phyloP scores from a whole-genome alignment of 1,140 invertebrate species.

The Battus philenor region DNA sequence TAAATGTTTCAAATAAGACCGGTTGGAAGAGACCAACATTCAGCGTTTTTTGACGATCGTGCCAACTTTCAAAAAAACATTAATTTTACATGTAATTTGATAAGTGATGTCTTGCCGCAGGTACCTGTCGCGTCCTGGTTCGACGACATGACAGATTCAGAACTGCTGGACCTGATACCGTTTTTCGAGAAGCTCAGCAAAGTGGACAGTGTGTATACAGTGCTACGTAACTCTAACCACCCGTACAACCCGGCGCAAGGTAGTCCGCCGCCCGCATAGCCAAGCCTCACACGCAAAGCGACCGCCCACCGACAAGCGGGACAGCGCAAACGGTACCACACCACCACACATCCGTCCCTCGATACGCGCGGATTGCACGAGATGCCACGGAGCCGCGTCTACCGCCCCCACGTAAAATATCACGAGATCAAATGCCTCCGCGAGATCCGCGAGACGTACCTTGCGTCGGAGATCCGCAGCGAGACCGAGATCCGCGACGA shows the following conservation, averaged over 20 bases:
- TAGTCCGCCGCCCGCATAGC: slow-evolving; percentile 66
- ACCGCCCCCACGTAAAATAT: not conserved
- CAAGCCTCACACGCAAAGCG: slow-evolving; percentile 18
- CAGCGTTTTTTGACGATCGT: too few species aligned
- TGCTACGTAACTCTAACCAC: slow-evolving; percentile 92
- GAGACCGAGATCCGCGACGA: not conserved
- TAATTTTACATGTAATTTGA: too few species aligned
- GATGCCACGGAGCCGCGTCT: slow-evolving; percentile 7
- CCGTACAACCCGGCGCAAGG: slow-evolving; percentile 80
- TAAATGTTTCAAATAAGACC: too few species aligned
- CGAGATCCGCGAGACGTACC: slow-evolving; percentile 3
- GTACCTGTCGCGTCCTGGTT: slow-evolving; percentile 98
- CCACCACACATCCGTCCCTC: not conserved
- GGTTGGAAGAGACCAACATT: too few species aligned
- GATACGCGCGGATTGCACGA: not conserved
- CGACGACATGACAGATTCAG: slow-evolving; percentile 96
- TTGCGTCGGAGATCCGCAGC: not conserved
- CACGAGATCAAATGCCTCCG: not conserved
- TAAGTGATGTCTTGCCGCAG: slow-evolving; percentile 78
- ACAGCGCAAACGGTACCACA: not conserved
- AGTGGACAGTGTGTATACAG: slow-evolving; percentile 95
- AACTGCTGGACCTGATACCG: slow-evolving; percentile 95
- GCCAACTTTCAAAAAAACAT: too few species aligned
- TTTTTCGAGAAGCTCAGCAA: slow-evolving; percentile 97
- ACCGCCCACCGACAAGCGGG: slow-evolving; percentile 1